These are phyloP conservation scores for Pelodiscus sinensis DNA, from an alignment of 2,113 vertebrate genomes.

Conservation along the genomic window DNA sequence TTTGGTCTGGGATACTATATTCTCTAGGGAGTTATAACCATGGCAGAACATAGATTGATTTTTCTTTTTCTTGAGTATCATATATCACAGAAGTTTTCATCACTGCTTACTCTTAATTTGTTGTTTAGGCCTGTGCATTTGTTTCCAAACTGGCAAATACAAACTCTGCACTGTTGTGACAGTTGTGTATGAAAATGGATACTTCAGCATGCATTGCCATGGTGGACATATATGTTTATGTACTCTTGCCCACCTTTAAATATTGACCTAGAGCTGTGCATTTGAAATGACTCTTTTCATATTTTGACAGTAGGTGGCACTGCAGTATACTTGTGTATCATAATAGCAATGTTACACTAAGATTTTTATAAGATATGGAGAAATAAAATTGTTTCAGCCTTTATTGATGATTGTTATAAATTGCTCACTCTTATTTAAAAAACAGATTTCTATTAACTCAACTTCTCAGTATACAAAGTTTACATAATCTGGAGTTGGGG, in stretches of 20 bases:
- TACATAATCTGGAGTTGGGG: neutral
- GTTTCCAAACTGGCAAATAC: neutral
- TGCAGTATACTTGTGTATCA: fast-evolving
- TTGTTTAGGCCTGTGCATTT: neutral
- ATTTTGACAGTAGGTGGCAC: fast-evolving
- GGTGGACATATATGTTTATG: fast-evolving
- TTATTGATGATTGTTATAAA: neutral
- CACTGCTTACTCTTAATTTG: fast-evolving
- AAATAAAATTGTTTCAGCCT: fast-evolving
- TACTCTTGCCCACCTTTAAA: neutral
- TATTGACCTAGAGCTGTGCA: neutral
- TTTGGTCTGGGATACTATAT: neutral
- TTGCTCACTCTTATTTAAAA: neutral
- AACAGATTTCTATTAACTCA: neutral
- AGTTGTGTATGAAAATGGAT: neutral
- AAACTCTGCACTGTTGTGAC: neutral
- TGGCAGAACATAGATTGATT: neutral
- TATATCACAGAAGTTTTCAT: neutral
- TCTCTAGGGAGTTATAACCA: neutral
- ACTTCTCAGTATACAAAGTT: neutral
- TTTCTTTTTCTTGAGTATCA: neutral
- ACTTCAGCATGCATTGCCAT: fast-evolving
- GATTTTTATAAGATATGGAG: neutral
- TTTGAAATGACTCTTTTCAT: fast-evolving
- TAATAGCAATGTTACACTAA: neutral